Conservation (phyloP, 2,888 invertebrate species). For the Drepana falcataria region DNA sequence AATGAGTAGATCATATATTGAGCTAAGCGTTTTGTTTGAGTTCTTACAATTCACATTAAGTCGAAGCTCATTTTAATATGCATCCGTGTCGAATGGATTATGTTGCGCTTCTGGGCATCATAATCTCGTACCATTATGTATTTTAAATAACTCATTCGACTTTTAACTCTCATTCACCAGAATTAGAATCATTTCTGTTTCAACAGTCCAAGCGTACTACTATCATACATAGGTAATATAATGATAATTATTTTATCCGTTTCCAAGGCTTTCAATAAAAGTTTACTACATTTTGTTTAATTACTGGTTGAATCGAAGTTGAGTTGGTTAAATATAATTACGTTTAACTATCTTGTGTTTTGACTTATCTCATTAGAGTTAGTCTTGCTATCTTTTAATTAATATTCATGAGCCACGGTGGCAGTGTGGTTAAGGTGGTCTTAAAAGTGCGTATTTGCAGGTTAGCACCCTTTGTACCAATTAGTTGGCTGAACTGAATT, state of each 20-base stretch:
- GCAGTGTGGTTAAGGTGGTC: too few relatives aligned
- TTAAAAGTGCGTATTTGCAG: too few relatives aligned
- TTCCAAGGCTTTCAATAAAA: neutral
- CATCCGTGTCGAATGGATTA: conserved; percentile 56
- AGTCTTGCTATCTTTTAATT: too few relatives aligned
- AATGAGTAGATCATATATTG: neutral
- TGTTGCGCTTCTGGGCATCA: conserved; percentile 50
- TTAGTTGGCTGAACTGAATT: too few relatives aligned
- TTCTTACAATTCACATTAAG: conserved; percentile 28
- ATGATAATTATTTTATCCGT: neutral
- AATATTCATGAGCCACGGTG: too few relatives aligned
- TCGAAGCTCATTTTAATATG: conserved; percentile 35
- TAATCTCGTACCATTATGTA: conserved; percentile 20
- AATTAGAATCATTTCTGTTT: neutral
- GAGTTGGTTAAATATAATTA: too few relatives aligned
- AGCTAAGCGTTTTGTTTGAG: conserved; percentile 19
- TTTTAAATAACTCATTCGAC: conserved; percentile 11
- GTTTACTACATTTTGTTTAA: too few relatives aligned
- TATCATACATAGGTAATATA: neutral
- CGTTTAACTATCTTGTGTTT: too few relatives aligned
- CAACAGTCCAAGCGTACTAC: neutral
- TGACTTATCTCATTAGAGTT: too few relatives aligned
- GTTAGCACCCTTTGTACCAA: too few relatives aligned
- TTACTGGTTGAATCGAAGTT: too few relatives aligned
- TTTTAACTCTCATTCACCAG: neutral